Evolutionary conservation across 2,797 vertebrate genomes (phyloP).

Genomic region (Buceros bicornis): DNA sequence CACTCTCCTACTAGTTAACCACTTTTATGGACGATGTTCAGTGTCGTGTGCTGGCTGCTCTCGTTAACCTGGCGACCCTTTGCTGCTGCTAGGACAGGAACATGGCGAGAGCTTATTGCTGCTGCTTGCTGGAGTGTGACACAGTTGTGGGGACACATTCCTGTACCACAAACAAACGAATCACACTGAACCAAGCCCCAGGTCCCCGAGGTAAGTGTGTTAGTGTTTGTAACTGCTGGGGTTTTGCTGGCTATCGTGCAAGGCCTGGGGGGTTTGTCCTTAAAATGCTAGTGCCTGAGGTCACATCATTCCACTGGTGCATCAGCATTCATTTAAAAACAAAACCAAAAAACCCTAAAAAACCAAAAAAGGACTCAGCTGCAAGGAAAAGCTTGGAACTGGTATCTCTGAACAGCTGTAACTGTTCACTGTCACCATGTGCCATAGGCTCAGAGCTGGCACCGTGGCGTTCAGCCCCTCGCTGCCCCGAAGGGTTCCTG

Average conservation of each 20-base stretch:
- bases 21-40: accelerated
- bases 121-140: neutral
- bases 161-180: neutral
- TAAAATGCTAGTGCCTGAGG: neutral
- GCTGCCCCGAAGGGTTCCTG: neutral
- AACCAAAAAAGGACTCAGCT: neutral
- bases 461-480: neutral
- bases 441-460: neutral
- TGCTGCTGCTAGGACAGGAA: neutral
- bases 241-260: neutral
- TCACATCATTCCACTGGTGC: neutral
- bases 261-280: accelerated
- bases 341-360: neutral
- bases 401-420: neutral
- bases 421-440: neutral
- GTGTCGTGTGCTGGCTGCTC: neutral
- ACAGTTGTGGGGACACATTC: neutral
- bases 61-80: neutral
- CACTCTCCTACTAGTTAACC: neutral
- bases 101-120: accelerated
- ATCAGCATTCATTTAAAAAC: neutral
- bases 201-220: neutral
- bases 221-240: neutral
- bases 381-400: neutral
- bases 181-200: neutral